Evolutionary conservation across 2,888 invertebrate species (phyloP).

Genomic region (Agriopis leucophaearia): DNA sequence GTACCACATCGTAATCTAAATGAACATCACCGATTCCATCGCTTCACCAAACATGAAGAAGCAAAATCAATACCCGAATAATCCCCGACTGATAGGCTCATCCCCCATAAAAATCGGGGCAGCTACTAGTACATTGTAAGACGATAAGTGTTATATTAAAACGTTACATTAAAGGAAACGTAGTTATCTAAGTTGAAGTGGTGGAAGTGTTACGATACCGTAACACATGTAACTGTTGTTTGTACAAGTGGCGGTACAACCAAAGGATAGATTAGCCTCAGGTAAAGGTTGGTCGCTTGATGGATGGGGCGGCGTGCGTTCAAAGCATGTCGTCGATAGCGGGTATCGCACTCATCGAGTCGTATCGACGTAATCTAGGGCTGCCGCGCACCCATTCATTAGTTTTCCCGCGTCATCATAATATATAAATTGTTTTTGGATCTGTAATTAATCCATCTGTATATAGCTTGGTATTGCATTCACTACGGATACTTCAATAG

Average conservation of each 20-base stretch:
- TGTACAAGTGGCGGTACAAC: conserved; percentile 73
- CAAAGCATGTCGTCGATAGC: conserved; percentile 80
- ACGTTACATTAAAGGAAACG: conserved; percentile 70
- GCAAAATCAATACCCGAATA: conserved; percentile 34
- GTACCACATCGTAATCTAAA: conserved; percentile 9
- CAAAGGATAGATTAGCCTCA: conserved; percentile 73
- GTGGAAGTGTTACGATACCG: conserved; percentile 74
- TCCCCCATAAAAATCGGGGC: conserved; percentile 50
- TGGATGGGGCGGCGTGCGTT: conserved; percentile 82
- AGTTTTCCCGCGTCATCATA: conserved; percentile 5
- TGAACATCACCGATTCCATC: conserved; percentile 12
- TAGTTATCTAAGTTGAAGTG: conserved; percentile 80
- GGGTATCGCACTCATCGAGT: conserved; percentile 70
- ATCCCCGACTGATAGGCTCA: conserved; percentile 34
- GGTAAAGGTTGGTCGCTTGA: conserved; percentile 68
- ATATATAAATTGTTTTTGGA: conserved; percentile 22
- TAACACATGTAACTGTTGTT: conserved; percentile 82
- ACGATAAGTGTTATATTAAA: conserved; percentile 57
- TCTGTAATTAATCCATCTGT: conserved; percentile 18
- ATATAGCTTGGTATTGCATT: conserved; percentile 13
- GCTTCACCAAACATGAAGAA: conserved; percentile 17
- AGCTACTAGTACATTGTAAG: conserved; percentile 49
- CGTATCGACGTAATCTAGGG: conserved; percentile 65
- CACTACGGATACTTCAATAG: conserved; percentile 1
- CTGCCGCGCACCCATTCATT: conserved; percentile 43